These are phyloP conservation scores for Engraulis encrasicolus DNA, from an alignment of 2,113 vertebrate species.

Conservation along the genomic window DNA sequence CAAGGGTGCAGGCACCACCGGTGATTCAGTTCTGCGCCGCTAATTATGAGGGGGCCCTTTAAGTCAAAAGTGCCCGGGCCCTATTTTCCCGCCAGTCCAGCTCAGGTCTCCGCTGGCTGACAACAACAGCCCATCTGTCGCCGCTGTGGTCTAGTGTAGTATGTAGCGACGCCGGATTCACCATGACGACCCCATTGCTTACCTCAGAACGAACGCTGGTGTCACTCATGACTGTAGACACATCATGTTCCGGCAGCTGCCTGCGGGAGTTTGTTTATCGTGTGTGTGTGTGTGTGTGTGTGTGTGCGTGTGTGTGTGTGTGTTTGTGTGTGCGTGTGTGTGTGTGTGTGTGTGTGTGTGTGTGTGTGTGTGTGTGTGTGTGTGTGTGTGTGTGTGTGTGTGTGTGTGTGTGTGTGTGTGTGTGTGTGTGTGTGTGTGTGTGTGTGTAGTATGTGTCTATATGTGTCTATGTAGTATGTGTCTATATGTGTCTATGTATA, in stretches of 20 bases:
- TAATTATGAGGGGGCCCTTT: too few species aligned
- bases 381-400: conserved; percentile 1
- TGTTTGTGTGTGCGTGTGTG: not conserved
- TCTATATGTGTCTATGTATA: too few species aligned
- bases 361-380: not conserved
- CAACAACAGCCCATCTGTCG: conserved; percentile 23
- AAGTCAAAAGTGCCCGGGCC: too few species aligned
- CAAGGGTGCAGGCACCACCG: too few species aligned
- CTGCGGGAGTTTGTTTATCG: not conserved
- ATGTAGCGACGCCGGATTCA: not conserved
- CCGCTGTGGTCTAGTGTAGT: too few species aligned
- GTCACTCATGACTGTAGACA: not conserved
- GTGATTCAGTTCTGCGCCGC: too few species aligned
- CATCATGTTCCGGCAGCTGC: not conserved
- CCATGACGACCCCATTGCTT: not conserved
- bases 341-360: not conserved
- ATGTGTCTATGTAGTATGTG: too few species aligned
- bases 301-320: not conserved
- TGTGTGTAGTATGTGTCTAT: too few species aligned
- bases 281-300: not conserved
- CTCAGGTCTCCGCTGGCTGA: too few species aligned
- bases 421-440: not conserved
- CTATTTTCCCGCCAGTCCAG: too few species aligned
- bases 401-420: not conserved
- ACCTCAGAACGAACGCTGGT: not conserved